These are phyloP conservation scores for Drosophila nigrodunni DNA, from an alignment of 1,140 invertebrate genomes.

Conservation along the genomic window DNA sequence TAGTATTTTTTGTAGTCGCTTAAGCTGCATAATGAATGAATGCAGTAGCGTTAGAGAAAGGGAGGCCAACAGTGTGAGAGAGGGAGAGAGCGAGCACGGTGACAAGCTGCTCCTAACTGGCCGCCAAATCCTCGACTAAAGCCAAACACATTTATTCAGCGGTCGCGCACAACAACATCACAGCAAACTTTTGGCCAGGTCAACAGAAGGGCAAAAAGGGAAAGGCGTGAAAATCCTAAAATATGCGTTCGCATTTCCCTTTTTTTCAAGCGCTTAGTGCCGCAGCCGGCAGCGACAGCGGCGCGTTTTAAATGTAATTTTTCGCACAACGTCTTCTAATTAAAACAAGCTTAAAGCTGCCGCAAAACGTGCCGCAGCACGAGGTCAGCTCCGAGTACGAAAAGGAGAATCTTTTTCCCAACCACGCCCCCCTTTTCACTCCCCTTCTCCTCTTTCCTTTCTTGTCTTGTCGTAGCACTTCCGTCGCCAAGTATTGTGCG, in stretches of 20 bases:
- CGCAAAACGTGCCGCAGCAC: conserved; percentile 54
- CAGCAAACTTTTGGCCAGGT: conserved; percentile 8
- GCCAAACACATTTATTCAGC: conserved; percentile 83
- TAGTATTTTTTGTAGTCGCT: conserved; percentile 37
- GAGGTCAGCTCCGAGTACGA: conserved; percentile 52
- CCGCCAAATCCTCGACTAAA: conserved; percentile 78
- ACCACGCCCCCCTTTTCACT: not conserved
- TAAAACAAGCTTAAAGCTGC: conserved; percentile 81
- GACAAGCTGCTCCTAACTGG: conserved; percentile 60
- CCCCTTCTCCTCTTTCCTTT: not conserved
- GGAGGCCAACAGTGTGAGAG: not conserved
- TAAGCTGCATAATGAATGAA: conserved; percentile 83
- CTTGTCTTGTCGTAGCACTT: conserved; percentile 15
- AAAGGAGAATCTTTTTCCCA: not conserved
- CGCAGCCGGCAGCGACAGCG: conserved; percentile 7
- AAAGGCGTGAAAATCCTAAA: conserved; percentile 72
- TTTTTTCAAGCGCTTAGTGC: conserved; percentile 17
- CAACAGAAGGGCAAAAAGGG: not conserved
- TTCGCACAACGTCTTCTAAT: conserved; percentile 77
- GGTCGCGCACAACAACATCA: conserved; percentile 51
- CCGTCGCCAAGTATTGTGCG: conserved; percentile 51
- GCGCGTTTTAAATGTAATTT: conserved; percentile 76
- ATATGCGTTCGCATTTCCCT: conserved; percentile 73
- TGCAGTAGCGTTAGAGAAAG: conserved; percentile 49
- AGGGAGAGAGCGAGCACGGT: not conserved